phyloP scores from a whole-genome alignment of 2,888 invertebrate species.

The Cephalotes varians region DNA sequence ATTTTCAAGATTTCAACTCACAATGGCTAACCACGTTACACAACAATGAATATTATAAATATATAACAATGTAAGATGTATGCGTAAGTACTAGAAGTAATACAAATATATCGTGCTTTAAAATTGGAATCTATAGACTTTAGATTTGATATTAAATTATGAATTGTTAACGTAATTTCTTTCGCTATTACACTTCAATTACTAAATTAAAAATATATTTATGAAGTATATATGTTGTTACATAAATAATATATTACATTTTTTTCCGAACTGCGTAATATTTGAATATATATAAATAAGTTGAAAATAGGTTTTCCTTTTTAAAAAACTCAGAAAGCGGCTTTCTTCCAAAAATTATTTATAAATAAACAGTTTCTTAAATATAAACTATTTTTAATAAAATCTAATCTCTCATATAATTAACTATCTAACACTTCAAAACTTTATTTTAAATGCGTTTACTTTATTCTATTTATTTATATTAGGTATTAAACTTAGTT shows the following conservation, averaged over 20 bases:
- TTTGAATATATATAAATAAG: no score
- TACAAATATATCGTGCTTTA: no score
- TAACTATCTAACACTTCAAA: neutral
- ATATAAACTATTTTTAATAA: neutral
- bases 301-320: neutral
- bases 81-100: no score
- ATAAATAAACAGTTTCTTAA: neutral
- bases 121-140: no score
- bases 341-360: neutral
- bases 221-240: no score
- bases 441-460: neutral
- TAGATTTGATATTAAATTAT: no score
- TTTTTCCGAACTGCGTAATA: no score
- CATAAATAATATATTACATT: no score
- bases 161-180: no score
- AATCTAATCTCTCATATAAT: neutral
- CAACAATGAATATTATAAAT: conserved; percentile 5
- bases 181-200: neutral
- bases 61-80: neutral
- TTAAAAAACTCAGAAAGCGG: neutral
- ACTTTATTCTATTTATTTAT: neutral
- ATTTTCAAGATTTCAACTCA: conserved; percentile 32
- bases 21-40: neutral
- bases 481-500: no score
- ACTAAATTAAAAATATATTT: neutral